phyloP scores from a whole-genome alignment of 23 tunicate species.

The Trididemnum nubilum region DNA sequence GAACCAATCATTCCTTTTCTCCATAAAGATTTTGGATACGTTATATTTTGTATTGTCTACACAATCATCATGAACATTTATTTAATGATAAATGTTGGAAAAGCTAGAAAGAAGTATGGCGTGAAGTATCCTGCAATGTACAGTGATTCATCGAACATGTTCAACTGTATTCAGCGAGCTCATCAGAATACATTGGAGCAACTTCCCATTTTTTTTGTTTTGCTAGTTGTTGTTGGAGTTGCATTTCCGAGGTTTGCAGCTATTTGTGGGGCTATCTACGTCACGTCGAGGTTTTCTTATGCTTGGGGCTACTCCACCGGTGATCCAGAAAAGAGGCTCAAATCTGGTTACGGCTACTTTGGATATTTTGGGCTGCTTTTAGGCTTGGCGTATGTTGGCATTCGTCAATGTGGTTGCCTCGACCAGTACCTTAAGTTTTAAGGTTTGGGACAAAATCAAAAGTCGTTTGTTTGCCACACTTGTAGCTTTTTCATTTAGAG shows the following conservation, averaged over 20 bases:
- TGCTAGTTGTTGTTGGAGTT: conserved; percentile 41
- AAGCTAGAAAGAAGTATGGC: conserved; percentile 72
- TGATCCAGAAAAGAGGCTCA: conserved; percentile 89
- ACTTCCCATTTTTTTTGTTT: conserved; percentile 47
- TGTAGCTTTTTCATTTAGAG: too few species aligned
- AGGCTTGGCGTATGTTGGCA: conserved; percentile 62
- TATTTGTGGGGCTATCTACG: conserved; percentile 67
- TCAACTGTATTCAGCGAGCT: conserved; percentile 94
- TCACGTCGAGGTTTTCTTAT: conserved; percentile 86
- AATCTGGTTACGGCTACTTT: conserved; percentile 68
- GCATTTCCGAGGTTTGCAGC: conserved; percentile 74
- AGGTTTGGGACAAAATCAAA: too few species aligned
- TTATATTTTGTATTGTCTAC: conserved; percentile 63
- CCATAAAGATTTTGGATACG: conserved; percentile 72
- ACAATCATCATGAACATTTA: conserved; percentile 65
- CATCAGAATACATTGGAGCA: conserved; percentile 96
- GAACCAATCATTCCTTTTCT: conserved; percentile 52
- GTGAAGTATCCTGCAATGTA: conserved; percentile 93
- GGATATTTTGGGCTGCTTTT: conserved; percentile 65
- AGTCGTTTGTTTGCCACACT: too few species aligned
- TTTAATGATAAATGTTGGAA: conserved; percentile 74
- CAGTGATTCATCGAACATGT: conserved; percentile 51
- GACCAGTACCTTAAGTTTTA: conserved; percentile 40
- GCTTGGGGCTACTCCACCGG: conserved; percentile 99
- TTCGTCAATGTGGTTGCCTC: conserved; percentile 63